Evolutionary conservation across 2,797 vertebrate genomes (phyloP), one percentile per base, ranked within the genome.

Genomic region (Labeo calbasu): DNA sequence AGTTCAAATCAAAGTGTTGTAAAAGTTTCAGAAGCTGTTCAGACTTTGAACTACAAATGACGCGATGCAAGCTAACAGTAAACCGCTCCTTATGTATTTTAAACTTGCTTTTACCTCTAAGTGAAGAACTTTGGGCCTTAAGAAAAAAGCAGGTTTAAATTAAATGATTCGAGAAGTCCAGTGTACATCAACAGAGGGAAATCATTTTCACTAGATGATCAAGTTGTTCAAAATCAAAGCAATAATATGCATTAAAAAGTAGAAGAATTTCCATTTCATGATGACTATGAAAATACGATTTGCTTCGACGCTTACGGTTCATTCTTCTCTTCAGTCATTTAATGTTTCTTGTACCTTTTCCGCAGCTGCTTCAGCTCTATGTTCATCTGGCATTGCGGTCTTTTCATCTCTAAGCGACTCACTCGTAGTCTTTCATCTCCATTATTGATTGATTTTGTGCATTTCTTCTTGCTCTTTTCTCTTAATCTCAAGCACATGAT

Each of bases 301-400:
- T 36, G 32, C 32, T 36, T 36, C 32, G 4, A n/a, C 10, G 25
- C 73, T 66, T 55, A 23, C 40, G 50, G 23, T 48, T 85, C 6
- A 15, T 77, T 28, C 5, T 48, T 68, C 48, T 77, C 32, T 63
- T 79, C 28, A 50, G 55, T n/a, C 21, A 70, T 43, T 48, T 53
- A 43, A 73, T 23, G 5, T 4, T n/a, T 70, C 23, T 32, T 46
- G 46, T 28, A 28, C 6, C 10, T 63, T 82, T 63, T 51, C 72
- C 21, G 25, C 17, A 79, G 51, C 77, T 65, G 61, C 83, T 85
- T 75, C 32, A 70, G 53, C 48, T 77, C 21, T 85, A 36, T 78
- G n/a, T 63, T 57, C 11, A 57, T 32, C 19, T 77, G 25, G 21
- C 19, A 12, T 36, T n/a, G n/a, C n/a, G n/a, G n/a, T 28, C 50